These are phyloP conservation scores for Ophonus ardosiacus DNA, from an alignment of 2,888 invertebrate species.

Conservation along the genomic window DNA sequence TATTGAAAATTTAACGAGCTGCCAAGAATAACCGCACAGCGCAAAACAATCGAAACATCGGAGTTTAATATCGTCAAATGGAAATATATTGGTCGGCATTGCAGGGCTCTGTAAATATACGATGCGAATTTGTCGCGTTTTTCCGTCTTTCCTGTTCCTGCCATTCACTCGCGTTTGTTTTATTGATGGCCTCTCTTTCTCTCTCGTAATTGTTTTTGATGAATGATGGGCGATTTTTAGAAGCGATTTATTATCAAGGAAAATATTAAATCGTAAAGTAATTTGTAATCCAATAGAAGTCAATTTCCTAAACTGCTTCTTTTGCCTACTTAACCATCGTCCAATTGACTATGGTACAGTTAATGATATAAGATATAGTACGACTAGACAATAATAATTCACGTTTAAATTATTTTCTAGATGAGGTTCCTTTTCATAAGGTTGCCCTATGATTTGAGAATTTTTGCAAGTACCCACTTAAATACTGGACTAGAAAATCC, in stretches of 20 bases:
- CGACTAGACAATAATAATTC: no score
- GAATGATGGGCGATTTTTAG: constrained; percentile 30
- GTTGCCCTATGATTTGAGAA: no score
- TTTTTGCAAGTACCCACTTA: no score
- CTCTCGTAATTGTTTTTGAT: constrained; percentile 42
- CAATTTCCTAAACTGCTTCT: no score
- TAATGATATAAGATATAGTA: no score
- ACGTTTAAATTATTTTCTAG: no score
- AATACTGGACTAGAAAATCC: no score
- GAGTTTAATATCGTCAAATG: constrained; percentile 57
- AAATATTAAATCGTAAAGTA: not conserved
- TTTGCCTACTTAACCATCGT: no score
- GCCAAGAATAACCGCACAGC: constrained; percentile 35
- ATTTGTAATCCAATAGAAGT: not conserved
- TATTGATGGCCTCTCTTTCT: constrained; percentile 30
- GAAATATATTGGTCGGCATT: constrained; percentile 59
- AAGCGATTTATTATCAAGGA: constrained; percentile 1
- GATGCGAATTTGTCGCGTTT: constrained; percentile 27
- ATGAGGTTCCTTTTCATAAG: no score
- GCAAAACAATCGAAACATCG: constrained; percentile 44
- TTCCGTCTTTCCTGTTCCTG: constrained; percentile 11
- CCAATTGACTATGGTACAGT: no score
- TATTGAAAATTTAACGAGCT: constrained; percentile 52
- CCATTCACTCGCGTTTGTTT: constrained; percentile 28
- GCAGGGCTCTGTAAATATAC: constrained; percentile 30